A percentile compares a stretch with the other conserved stretches of the same genome.
phyloP scores from a whole-genome alignment of 2,113 vertebrate genomes.

The Leptobrachium leishanense region DNA sequence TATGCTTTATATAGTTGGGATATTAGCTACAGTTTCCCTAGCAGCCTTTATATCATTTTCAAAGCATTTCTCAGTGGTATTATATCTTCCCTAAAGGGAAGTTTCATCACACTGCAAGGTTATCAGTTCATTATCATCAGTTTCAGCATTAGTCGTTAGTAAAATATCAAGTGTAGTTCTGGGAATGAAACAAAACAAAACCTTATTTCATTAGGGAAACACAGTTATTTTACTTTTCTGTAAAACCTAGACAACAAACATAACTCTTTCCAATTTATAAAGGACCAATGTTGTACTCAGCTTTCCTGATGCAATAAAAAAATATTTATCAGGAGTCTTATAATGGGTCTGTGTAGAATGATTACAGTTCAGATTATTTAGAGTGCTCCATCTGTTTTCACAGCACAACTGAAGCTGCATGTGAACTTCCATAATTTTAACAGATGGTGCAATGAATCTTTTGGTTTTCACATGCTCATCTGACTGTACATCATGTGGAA shows the following conservation, averaged over 20 bases:
- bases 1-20: constrained; percentile 14
- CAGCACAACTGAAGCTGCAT: constrained; percentile 28
- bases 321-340: constrained; percentile 1
- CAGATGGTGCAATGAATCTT: background rate
- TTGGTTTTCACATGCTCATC: background rate
- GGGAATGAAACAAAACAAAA: constrained; percentile 37
- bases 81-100: constrained; percentile 50
- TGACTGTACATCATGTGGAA: background rate
- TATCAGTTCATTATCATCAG: constrained; percentile 47
- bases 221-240: constrained; percentile 2
- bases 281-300: background rate
- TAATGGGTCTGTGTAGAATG: background rate
- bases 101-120: constrained; percentile 18
- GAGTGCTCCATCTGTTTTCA: background rate
- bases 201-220: background rate
- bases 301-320: background rate
- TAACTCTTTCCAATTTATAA: constrained; percentile 2
- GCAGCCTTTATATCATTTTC: constrained; percentile 46
- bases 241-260: constrained; percentile 6
- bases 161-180: constrained; percentile 21
- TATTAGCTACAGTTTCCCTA: constrained; percentile 43
- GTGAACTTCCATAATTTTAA: constrained; percentile 5
- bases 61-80: constrained; percentile 37
- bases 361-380: background rate
- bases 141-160: constrained; percentile 24